Conservation (phyloP, 2,797 vertebrate genomes). For the Sebastes nivosus region DNA sequence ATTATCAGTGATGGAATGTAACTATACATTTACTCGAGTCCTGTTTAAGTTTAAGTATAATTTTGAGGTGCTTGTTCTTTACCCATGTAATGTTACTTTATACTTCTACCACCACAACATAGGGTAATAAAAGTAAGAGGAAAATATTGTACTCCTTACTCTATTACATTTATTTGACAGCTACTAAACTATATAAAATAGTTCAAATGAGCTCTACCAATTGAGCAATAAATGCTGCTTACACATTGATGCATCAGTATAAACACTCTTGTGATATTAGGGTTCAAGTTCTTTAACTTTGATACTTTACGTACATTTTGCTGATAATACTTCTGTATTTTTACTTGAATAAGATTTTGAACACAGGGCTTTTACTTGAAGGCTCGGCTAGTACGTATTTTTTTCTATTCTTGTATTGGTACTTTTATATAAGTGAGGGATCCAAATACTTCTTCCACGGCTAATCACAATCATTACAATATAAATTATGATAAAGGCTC, state of each 20-base stretch:
- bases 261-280: not conserved
- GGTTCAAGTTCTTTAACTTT: not conserved
- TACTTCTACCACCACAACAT: not conserved
- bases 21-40: not conserved
- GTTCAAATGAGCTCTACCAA: not conserved
- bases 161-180: not conserved
- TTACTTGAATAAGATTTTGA: not conserved
- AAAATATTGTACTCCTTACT: not conserved
- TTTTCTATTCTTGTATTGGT: not conserved
- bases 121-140: not conserved
- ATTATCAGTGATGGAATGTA: not conserved
- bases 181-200: not conserved
- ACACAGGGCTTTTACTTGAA: not conserved
- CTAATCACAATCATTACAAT: not conserved
- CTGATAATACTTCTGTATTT: not conserved
- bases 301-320: not conserved
- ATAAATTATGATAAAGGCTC: not conserved
- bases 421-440: not conserved
- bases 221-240: not conserved
- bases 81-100: not conserved
- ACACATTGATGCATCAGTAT: not conserved
- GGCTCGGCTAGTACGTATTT: accelerated
- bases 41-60: not conserved
- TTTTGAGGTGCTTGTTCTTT: not conserved
- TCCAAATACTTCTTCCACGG: not conserved